Conservation (phyloP, 2,113 vertebrate genomes). For the Brienomyrus brachyistius region DNA sequence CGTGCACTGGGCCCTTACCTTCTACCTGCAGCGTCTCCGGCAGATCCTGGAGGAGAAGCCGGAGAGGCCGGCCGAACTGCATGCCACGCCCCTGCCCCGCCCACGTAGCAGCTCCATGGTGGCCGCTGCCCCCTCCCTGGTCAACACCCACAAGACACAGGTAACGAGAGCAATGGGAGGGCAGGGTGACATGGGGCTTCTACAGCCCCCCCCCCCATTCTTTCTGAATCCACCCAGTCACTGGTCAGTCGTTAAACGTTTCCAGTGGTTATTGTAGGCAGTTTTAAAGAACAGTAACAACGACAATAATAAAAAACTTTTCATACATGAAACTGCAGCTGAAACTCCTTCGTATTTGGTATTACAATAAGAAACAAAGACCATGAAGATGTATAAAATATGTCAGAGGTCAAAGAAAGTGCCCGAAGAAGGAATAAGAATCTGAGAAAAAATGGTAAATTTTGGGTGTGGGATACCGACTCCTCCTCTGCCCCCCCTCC, state of each 20-base stretch:
- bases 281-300: not conserved
- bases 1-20: conserved; percentile 94
- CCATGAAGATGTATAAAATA: not conserved
- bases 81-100: conserved; percentile 71
- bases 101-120: conserved; percentile 98
- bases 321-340: not conserved
- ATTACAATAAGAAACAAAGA: not conserved
- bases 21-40: conserved; percentile 83
- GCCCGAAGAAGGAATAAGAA: no score
- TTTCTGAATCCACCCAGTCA: not conserved
- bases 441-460: not conserved
- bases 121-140: conserved; percentile 84
- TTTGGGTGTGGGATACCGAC: not conserved
- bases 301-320: not conserved
- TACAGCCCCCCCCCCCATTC: no score
- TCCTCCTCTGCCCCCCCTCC: not conserved
- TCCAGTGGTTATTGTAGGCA: not conserved
- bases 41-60: conserved; percentile 96
- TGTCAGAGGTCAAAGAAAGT: not conserved
- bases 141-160: conserved; percentile 97
- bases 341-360: not conserved
- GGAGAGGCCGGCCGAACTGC: conserved; percentile 71
- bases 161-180: conserved; percentile 41
- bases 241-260: not conserved
- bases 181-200: not conserved